These are phyloP conservation scores for Falco berigora DNA, from an alignment of 2,797 vertebrate species.

Conservation along the genomic window DNA sequence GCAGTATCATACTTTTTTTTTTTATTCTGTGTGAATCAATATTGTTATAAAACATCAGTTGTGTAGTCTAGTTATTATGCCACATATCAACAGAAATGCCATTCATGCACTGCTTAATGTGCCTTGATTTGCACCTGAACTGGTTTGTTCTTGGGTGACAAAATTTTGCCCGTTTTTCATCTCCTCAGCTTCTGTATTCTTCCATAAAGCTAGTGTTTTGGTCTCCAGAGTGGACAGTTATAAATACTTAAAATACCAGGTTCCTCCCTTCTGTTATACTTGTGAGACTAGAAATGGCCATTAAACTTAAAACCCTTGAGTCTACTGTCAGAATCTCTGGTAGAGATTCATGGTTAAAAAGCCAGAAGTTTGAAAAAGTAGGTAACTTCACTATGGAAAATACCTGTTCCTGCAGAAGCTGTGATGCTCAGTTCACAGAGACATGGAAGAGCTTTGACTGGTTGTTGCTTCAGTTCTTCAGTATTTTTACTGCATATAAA, in stretches of 20 bases:
- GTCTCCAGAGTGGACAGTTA: neutral
- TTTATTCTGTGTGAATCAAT: neutral
- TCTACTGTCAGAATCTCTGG: neutral
- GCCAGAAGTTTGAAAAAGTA: neutral
- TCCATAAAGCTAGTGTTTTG: neutral
- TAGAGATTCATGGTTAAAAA: neutral
- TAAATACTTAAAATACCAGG: neutral
- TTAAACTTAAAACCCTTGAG: neutral
- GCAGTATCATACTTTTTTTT: neutral
- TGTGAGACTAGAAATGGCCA: neutral
- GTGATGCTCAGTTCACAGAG: neutral
- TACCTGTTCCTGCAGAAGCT: neutral
- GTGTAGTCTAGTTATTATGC: neutral
- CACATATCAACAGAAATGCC: neutral
- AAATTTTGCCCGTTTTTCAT: neutral
- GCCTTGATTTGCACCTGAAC: neutral
- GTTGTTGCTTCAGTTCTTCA: neutral
- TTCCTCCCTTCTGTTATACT: neutral
- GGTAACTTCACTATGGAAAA: neutral
- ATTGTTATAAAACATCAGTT: neutral
- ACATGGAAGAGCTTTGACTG: neutral
- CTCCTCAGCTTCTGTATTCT: neutral
- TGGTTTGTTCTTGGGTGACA: neutral
- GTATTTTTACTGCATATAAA: neutral
- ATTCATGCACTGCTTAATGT: neutral